Conservation (phyloP, 2,888 invertebrate genomes). For the Oscheius myriophilus region DNA sequence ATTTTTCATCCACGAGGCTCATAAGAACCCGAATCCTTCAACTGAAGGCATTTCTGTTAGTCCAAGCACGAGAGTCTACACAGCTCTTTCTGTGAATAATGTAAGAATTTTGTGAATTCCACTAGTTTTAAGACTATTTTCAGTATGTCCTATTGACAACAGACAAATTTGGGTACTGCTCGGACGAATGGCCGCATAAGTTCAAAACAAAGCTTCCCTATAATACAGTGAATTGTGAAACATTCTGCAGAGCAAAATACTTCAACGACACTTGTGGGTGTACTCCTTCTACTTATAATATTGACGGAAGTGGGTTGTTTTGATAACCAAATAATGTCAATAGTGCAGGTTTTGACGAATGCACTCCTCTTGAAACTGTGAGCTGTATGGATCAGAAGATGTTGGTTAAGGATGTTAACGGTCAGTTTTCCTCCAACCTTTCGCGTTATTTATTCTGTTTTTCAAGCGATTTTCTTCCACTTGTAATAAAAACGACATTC, state of each 20-base stretch:
- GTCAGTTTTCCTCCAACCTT: conserved; percentile 3
- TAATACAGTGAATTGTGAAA: conserved; percentile 49
- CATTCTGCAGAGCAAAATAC: conserved; percentile 47
- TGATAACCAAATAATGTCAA: not conserved
- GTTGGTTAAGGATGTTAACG: conserved; percentile 8
- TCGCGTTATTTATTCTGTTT: too few relatives aligned
- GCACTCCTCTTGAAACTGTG: conserved; percentile 49
- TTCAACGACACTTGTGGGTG: conserved; percentile 53
- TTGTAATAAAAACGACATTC: too few relatives aligned
- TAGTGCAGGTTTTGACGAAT: conserved; percentile 48
- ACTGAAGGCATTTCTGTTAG: conserved; percentile 67
- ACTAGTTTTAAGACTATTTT: conserved; percentile 18
- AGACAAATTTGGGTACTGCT: conserved; percentile 56
- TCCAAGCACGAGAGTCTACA: conserved; percentile 52
- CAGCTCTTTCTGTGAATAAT: conserved; percentile 44
- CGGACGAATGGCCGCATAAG: conserved; percentile 46
- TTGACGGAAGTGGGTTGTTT: conserved; percentile 30
- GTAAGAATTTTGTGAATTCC: conserved; percentile 4
- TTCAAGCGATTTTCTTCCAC: too few relatives aligned
- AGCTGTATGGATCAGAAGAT: conserved; percentile 42
- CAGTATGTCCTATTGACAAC: conserved; percentile 53
- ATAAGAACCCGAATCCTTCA: conserved; percentile 54
- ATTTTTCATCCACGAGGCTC: conserved; percentile 60
- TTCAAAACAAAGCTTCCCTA: conserved; percentile 42
- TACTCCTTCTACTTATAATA: conserved; percentile 55